Percentiles rank a stretch among this genome's conserved stretches.
Evolutionary conservation across 2,888 invertebrate genomes (phyloP).

Genomic region (Chrysolina americana): DNA sequence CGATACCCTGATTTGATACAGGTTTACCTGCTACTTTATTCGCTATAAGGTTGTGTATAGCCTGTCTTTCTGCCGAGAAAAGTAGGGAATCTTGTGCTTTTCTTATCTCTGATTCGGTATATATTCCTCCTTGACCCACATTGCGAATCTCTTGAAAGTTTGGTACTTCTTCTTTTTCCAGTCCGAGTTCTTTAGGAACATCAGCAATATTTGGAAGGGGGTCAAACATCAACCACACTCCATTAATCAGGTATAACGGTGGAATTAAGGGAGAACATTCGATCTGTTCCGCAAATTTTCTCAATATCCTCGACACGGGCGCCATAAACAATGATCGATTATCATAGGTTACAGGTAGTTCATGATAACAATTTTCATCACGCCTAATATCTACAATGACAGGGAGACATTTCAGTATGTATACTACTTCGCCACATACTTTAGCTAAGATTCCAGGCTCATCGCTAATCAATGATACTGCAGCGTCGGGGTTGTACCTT

Average conservation of each 20-base stretch:
- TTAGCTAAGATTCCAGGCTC: not conserved
- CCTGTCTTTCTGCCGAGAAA: not conserved
- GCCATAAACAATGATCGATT: not conserved
- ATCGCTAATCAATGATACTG: too few species aligned
- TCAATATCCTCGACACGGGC: not conserved
- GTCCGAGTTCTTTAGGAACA: not conserved
- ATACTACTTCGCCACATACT: not conserved
- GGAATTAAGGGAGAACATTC: not conserved
- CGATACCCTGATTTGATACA: too few species aligned
- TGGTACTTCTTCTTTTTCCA: not conserved
- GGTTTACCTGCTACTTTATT: too few species aligned
- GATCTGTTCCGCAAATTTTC: too few species aligned
- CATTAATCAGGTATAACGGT: not conserved
- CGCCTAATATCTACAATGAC: not conserved
- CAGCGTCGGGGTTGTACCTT: too few species aligned
- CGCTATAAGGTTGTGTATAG: not conserved
- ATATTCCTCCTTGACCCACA: not conserved
- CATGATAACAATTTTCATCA: not conserved
- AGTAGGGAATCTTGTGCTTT: not conserved
- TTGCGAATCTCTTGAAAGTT: not conserved
- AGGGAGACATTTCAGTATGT: not conserved
- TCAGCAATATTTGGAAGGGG: not conserved
- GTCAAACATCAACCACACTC: not conserved
- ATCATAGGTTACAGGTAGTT: not conserved
- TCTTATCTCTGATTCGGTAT: not conserved